Percentiles rank a stretch among this genome's conserved stretches.
Conservation (phyloP, 2,888 invertebrate genomes). For the Oxycera nigricornis region DNA sequence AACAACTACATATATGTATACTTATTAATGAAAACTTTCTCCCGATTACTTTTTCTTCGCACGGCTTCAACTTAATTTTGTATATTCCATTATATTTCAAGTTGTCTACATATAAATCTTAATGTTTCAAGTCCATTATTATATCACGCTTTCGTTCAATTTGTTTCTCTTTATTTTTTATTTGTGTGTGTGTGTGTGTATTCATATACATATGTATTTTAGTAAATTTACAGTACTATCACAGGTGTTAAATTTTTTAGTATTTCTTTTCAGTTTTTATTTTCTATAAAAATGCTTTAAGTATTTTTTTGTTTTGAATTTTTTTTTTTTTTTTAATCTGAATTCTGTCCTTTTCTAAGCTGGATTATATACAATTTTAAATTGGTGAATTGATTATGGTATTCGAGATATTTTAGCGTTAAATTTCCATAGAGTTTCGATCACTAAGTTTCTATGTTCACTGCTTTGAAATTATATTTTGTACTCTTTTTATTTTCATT, state of each 20-base stretch:
- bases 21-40: constrained; percentile 39
- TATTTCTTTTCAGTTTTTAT: constrained; percentile 51
- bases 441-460: constrained; percentile 47
- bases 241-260: constrained; percentile 57
- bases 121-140: constrained; percentile 50
- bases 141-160: constrained; percentile 51
- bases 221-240: constrained; percentile 52
- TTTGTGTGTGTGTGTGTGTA: constrained; percentile 50
- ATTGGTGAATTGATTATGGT: constrained; percentile 40
- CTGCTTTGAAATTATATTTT: constrained; percentile 45
- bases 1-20: constrained; percentile 40
- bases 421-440: constrained; percentile 74
- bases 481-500: constrained; percentile 49
- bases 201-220: constrained; percentile 49
- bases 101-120: constrained; percentile 55
- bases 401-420: constrained; percentile 40
- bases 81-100: constrained; percentile 36
- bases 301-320: too few relatives aligned
- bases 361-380: constrained; percentile 36
- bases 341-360: constrained; percentile 46
- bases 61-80: constrained; percentile 37
- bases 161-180: constrained; percentile 59
- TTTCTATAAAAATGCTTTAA: constrained; percentile 54
- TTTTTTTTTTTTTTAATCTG: constrained; percentile 51
- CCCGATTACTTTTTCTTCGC: constrained; percentile 24